Conservation (phyloP, 2,888 invertebrate genomes). For the Metacarcinus magister region DNA sequence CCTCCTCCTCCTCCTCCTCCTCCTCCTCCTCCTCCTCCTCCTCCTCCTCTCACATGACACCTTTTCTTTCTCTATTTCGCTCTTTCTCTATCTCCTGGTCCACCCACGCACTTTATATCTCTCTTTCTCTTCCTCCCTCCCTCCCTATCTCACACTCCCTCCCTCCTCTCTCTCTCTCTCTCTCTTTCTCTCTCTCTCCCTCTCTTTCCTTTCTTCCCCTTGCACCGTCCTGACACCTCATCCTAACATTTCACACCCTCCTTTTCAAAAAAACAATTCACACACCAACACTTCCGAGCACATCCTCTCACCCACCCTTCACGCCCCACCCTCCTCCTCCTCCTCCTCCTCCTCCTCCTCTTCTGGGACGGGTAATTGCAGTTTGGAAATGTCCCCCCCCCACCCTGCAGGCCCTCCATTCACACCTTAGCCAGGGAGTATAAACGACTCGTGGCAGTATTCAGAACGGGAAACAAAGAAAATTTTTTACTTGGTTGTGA, state of each 20-base stretch:
- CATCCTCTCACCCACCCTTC: too few species aligned
- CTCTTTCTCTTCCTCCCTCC: not conserved
- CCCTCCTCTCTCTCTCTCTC: not conserved
- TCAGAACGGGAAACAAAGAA: constrained; percentile 57
- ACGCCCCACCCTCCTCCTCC: not conserved
- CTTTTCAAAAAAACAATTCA: constrained; percentile 27
- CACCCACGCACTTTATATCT: not conserved
- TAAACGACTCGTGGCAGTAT: constrained; percentile 57
- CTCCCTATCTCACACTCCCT: not conserved
- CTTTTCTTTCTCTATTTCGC: too few species aligned
- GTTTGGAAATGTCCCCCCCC: not conserved
- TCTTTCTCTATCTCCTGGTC: too few species aligned
- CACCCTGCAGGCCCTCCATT: constrained; percentile 28
- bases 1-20: constrained; percentile 34
- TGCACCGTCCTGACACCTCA: not conserved
- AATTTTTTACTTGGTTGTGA: constrained; percentile 67
- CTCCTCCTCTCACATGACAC: too few species aligned
- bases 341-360: too few species aligned
- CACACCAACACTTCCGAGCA: not conserved
- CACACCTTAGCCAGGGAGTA: constrained; percentile 61
- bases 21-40: too few species aligned
- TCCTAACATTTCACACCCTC: constrained; percentile 39
- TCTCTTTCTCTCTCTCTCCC: constrained; percentile 26
- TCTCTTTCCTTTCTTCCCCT: not conserved
- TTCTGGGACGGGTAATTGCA: too few species aligned